These are phyloP conservation scores for Galerucella nymphaeae DNA, from an alignment of 2,888 invertebrate genomes.

Conservation along the genomic window DNA sequence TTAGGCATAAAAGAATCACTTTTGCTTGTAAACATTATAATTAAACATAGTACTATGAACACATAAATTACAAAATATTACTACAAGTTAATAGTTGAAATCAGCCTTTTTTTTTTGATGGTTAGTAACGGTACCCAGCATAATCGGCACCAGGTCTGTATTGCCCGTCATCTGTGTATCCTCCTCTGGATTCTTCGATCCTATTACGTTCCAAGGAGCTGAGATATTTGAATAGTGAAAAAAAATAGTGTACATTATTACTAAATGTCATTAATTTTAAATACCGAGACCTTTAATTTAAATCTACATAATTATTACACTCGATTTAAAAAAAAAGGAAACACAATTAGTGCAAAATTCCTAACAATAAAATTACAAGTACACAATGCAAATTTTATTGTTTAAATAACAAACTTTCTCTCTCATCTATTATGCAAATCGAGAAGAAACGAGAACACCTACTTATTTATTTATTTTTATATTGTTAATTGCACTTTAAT, in stretches of 20 bases:
- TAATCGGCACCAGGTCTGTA: constrained; percentile 54
- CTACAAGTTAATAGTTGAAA: constrained; percentile 1
- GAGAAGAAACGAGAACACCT: constrained; percentile 13
- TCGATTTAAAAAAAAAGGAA: not conserved
- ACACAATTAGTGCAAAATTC: constrained; percentile 4
- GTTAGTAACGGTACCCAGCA: constrained; percentile 46
- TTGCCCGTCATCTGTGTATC: constrained; percentile 51
- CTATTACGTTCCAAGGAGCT: constrained; percentile 56
- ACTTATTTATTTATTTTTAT: constrained; percentile 25
- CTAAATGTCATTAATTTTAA: not conserved
- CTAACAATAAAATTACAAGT: constrained; percentile 15
- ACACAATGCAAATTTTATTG: not conserved
- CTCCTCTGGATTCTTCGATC: constrained; percentile 48
- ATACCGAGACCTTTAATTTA: not conserved
- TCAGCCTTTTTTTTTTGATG: constrained; percentile 27
- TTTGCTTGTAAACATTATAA: constrained; percentile 5
- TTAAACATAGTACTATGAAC: constrained; percentile 15
- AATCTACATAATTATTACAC: not conserved
- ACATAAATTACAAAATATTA: constrained; percentile 14
- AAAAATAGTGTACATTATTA: not conserved
- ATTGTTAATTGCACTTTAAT: constrained; percentile 33
- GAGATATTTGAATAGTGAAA: constrained; percentile 15
- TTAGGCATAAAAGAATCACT: not conserved
- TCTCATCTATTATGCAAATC: constrained; percentile 19
- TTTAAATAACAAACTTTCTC: constrained; percentile 17